Base-by-base conservation (phyloP, 2,797 vertebrate genomes). In the Naso thynnoides region DNA sequence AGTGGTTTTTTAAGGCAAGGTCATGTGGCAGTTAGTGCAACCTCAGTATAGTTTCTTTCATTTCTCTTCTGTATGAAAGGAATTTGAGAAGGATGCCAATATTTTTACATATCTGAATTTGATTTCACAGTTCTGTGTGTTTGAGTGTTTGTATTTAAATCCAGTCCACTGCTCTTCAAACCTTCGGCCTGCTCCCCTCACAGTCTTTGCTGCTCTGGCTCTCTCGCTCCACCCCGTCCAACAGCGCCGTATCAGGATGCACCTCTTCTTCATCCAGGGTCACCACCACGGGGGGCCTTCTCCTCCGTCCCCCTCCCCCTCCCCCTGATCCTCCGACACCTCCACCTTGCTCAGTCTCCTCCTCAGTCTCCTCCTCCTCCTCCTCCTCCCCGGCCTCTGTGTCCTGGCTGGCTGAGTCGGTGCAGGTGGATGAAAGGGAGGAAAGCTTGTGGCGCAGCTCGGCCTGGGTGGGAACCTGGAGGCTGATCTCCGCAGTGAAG, bases 391-490 rank as follows among this genome's bases (percentile, higher is more conserved):
- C 95, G 0, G 88, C 94, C 4, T 95, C 93, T 0, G 93, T 94
- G 4, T 96, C 96, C 77, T 95, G 96, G 89, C 95, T 92, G 84
- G 94, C 93, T 0, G 93, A 94, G 76, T 97, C 94, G 0, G 95
- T 94, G 76, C 95, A 95, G 64, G 93, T 90, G 13, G 96, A 95
- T 0, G 95, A 95, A 13, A 95, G 89, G 0, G 95, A 96, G 1
- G 95, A 95, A 1, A 96, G 93, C 68, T 95, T 96, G 84, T 96
- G 94, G 36, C 90, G 91, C 0, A 95, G 68, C 42, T 95, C 95
- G 0, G 95, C 90, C 86, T 95, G 95, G 13, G 92, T 93, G 9
- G 97, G 97, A 55, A 98, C 96, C 91, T 95, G 95, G 31, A 98
- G 95, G 0, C 94, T 95, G 65, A 97, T 95, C 90, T 96, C 96